Conservation (phyloP, 1,140 invertebrate species). For the Eubasilissa regina region DNA sequence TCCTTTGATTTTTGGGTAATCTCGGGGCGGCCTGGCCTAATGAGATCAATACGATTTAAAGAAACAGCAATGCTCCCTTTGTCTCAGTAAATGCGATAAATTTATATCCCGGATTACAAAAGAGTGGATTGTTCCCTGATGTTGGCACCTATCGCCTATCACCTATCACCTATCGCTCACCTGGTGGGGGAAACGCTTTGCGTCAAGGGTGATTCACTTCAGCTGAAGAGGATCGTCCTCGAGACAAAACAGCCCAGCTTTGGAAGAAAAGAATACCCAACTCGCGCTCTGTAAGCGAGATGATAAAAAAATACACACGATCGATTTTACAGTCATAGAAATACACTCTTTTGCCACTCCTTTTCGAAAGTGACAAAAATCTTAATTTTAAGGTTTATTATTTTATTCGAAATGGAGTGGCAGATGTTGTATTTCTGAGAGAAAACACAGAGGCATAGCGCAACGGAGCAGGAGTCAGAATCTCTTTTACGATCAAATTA, state of each 20-base stretch:
- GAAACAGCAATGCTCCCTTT: constrained; percentile 1
- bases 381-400: no score
- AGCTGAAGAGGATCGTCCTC: constrained; percentile 26
- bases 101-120: no score
- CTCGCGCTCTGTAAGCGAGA: constrained; percentile 25
- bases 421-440: no score
- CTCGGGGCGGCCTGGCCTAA: not conserved
- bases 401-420: no score
- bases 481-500: not conserved
- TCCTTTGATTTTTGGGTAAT: not conserved
- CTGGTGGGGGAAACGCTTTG: not conserved
- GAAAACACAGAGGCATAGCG: not conserved
- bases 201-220: constrained; percentile 35
- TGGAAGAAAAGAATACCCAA: constrained; percentile 22
- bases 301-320: not conserved
- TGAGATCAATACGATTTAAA: constrained; percentile 32
- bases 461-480: constrained; percentile 7
- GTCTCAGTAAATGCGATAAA: no score
- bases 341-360: not conserved
- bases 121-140: no score
- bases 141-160: no score
- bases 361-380: not conserved
- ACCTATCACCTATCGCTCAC: no score
- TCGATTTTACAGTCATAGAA: not conserved
- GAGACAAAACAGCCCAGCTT: constrained; percentile 6